phyloP scores from a whole-genome alignment of 2,888 invertebrate species.

The Leptinotarsa peninsularis region DNA sequence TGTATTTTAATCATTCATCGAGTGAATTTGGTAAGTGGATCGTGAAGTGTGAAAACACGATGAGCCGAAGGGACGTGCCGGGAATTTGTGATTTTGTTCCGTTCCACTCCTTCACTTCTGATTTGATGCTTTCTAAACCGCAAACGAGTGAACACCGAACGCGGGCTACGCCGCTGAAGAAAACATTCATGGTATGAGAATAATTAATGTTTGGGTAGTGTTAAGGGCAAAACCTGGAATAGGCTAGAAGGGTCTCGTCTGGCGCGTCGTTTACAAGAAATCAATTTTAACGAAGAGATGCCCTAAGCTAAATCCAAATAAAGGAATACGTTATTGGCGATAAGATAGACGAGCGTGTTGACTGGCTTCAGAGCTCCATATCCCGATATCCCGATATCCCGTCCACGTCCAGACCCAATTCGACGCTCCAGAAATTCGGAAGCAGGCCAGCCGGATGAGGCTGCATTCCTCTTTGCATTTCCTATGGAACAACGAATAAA shows the following conservation, averaged over 20 bases:
- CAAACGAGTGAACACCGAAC: constrained; percentile 3
- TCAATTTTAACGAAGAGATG: constrained; percentile 55
- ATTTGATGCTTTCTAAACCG: constrained; percentile 21
- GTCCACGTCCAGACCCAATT: constrained; percentile 39
- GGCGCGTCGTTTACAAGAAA: constrained; percentile 56
- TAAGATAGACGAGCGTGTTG: constrained; percentile 62
- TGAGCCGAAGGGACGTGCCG: constrained; percentile 11
- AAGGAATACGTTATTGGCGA: constrained; percentile 62
- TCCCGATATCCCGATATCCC: constrained; percentile 48
- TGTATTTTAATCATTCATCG: constrained; percentile 20
- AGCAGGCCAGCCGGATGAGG: constrained; percentile 35
- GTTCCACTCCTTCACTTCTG: constrained; percentile 14
- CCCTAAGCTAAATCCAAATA: constrained; percentile 57
- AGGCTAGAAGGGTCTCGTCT: constrained; percentile 52
- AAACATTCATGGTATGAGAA: constrained; percentile 61
- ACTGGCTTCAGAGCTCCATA: constrained; percentile 54
- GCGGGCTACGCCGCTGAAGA: constrained; percentile 43
- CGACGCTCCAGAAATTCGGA: constrained; percentile 29
- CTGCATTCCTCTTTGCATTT: constrained; percentile 51
- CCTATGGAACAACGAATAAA: constrained; percentile 38
- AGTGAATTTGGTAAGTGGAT: constrained; percentile 21
- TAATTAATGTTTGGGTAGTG: constrained; percentile 64
- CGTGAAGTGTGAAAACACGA: constrained; percentile 18
- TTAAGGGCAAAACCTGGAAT: constrained; percentile 55
- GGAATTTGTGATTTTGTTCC: constrained; percentile 2